phyloP scores from a whole-genome alignment of 1,140 invertebrate genomes.

The Spodoptera frugiperda region DNA sequence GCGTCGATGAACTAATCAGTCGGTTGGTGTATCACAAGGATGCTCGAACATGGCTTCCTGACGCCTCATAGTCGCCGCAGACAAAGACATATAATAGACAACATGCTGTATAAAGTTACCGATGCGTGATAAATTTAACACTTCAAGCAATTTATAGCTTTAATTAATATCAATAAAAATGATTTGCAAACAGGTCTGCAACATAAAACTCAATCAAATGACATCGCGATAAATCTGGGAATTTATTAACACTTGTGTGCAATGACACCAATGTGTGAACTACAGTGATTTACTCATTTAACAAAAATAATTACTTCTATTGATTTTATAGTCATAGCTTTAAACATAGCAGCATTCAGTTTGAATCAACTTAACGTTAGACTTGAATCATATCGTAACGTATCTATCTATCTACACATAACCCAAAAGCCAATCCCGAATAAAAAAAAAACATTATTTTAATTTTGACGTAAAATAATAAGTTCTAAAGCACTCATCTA shows the following conservation, averaged over 20 bases:
- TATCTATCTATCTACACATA: too few species aligned
- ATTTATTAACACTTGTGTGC: not conserved
- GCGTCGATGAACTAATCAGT: not conserved
- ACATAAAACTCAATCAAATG: constrained; percentile 26
- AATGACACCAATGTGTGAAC: too few species aligned
- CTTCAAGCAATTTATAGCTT: not conserved
- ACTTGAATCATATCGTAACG: too few species aligned
- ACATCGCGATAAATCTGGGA: not conserved
- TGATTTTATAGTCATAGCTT: too few species aligned
- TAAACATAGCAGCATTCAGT: too few species aligned
- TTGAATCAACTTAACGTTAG: too few species aligned
- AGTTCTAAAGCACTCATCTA: too few species aligned
- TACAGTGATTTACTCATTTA: not conserved
- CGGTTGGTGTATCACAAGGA: not conserved
- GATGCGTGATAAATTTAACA: constrained; percentile 12
- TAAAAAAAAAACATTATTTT: too few species aligned
- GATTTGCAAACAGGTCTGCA: constrained; percentile 1
- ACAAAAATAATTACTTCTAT: too few species aligned
- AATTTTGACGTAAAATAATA: too few species aligned
- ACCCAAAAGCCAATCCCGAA: too few species aligned
- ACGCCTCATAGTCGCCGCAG: not conserved
- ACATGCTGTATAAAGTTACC: not conserved
- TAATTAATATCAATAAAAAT: constrained; percentile 7
- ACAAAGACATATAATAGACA: not conserved
- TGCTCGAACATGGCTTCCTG: not conserved